Percentiles rank a stretch among this genome's conserved stretches.
Conservation (phyloP, 2,113 vertebrate species). For the Leucopsar rothschildi region DNA sequence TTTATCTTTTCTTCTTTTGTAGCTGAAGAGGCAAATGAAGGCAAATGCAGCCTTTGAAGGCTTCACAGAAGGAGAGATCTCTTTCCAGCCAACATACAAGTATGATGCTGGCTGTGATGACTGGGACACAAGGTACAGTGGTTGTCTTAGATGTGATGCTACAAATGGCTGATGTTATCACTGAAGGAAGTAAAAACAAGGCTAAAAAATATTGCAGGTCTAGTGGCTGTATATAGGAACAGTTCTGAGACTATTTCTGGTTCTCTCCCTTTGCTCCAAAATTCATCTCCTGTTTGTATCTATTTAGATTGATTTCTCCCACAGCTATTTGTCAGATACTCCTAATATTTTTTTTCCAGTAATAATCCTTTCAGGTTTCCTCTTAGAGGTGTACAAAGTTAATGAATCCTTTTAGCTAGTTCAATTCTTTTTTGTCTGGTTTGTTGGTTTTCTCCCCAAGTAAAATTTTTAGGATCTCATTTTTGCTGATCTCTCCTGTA, state of each 20-base stretch:
- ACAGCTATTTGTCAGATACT: background rate
- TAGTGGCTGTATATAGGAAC: background rate
- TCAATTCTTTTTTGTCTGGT: background rate
- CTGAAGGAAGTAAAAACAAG: background rate
- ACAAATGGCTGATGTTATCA: background rate
- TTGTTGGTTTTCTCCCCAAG: background rate
- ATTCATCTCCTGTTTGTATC: background rate
- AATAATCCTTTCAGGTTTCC: background rate
- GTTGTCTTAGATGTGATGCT: background rate
- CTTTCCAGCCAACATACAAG: conserved; percentile 96
- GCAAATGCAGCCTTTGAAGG: conserved; percentile 85
- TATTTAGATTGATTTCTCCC: background rate
- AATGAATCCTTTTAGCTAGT: background rate
- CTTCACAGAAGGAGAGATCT: conserved; percentile 87
- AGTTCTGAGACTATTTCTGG: background rate
- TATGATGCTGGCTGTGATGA: conserved; percentile 90
- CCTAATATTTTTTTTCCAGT: background rate
- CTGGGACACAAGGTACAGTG: conserved; percentile 92
- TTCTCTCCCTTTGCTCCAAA: background rate
- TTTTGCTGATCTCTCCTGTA: background rate
- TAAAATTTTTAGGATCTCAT: background rate
- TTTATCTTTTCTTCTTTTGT: background rate
- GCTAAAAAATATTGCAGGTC: background rate
- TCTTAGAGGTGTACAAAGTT: background rate
- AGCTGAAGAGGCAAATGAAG: conserved; percentile 91